Percentiles rank a stretch among this genome's conserved stretches.
phyloP scores from a whole-genome alignment of 1,140 invertebrate species.

The Wiebesia pumilae region DNA sequence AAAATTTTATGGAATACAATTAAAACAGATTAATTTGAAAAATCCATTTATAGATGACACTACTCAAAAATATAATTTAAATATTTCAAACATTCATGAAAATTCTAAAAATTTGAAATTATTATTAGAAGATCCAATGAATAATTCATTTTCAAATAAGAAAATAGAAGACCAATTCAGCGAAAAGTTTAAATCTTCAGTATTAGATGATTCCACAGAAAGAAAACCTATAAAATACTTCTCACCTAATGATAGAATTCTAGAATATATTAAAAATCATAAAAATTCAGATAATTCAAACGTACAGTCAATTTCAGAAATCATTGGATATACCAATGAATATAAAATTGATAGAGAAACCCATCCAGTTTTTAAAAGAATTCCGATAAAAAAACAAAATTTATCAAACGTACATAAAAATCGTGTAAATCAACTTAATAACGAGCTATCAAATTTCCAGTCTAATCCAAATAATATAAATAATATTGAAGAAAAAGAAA shows the following conservation, averaged over 20 bases:
- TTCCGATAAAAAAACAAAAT: neutral
- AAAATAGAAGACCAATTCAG: neutral
- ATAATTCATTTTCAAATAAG: neutral
- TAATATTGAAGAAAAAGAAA: neutral
- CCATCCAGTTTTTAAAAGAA: neutral
- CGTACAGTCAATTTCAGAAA: neutral
- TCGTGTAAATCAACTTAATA: neutral
- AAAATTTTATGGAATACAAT: constrained; percentile 6
- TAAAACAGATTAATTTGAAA: neutral
- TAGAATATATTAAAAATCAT: constrained; percentile 58
- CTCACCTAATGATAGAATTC: constrained; percentile 57
- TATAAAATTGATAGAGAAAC: neutral
- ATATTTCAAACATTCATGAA: neutral
- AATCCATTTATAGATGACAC: neutral
- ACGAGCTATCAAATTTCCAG: neutral
- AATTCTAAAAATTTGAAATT: neutral
- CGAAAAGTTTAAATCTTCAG: neutral
- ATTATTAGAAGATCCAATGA: neutral
- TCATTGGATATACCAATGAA: neutral
- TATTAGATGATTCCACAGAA: constrained; percentile 42
- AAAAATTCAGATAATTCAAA: constrained; percentile 39
- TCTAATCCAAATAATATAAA: neutral
- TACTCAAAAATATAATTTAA: neutral
- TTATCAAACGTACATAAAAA: neutral
- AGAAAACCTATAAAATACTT: constrained; percentile 60